Percentiles rank a stretch among this genome's conserved stretches.
These are phyloP conservation scores for Onychostoma macrolepis DNA, from an alignment of 2,113 vertebrate genomes.

Conservation along the genomic window DNA sequence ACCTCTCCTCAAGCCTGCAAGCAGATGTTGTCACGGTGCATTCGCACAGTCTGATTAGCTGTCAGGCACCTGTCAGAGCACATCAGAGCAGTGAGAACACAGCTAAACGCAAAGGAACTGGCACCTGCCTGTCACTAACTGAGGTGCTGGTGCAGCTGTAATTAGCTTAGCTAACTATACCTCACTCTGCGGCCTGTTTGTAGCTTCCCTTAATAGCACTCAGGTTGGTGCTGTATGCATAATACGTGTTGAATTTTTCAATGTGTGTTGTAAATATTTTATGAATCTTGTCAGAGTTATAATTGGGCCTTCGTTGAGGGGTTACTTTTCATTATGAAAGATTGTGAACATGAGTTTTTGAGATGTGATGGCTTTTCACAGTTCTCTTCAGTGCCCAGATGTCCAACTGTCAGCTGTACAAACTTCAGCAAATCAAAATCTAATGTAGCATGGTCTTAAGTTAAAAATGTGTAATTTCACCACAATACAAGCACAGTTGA, in stretches of 20 bases:
- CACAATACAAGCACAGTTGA: not conserved
- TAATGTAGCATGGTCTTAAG: not conserved
- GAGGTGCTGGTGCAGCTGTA: constrained; percentile 37
- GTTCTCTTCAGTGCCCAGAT: not conserved
- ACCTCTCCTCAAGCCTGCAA: constrained; percentile 13
- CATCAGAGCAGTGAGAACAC: constrained; percentile 4
- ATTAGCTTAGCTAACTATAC: constrained; percentile 29
- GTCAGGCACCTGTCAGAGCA: constrained; percentile 46
- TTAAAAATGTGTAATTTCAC: not conserved
- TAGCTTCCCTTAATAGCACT: not conserved
- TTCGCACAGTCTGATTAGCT: constrained; percentile 31
- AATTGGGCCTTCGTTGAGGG: not conserved
- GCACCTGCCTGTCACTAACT: constrained; percentile 54
- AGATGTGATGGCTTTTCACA: not conserved
- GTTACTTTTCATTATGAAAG: constrained; percentile 53
- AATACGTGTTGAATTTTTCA: not conserved
- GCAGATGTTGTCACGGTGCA: constrained; percentile 25
- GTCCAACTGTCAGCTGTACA: not conserved
- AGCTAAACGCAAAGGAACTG: constrained; percentile 30
- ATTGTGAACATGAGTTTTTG: constrained; percentile 40
- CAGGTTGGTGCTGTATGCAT: not conserved
- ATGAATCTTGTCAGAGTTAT: constrained; percentile 8
- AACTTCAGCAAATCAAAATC: not conserved
- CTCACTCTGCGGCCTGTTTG: not conserved
- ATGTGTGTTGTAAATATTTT: not conserved